Base-by-base conservation (phyloP, 2,888 invertebrate genomes). In the Drosophila eohydei region DNA sequence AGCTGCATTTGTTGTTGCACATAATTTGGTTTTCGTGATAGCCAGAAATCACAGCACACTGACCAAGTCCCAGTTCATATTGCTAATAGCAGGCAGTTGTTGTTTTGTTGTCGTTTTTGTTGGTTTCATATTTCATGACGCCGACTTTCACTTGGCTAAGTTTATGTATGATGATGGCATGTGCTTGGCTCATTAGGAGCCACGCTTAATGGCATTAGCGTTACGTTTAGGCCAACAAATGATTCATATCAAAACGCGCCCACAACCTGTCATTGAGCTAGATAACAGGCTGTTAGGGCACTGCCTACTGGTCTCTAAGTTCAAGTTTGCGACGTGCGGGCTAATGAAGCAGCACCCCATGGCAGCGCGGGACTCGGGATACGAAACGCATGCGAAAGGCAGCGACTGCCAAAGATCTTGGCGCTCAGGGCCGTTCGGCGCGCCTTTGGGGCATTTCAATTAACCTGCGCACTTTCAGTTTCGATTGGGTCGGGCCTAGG, bases 381-480 rank as follows among this genome's bases (percentile, higher is more conserved):
- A 28, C n/a, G 34, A 14, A 16, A 58, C 11, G 44, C 48, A 68
- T 52, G 57, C 61, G 64, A 69, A 76, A 71, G 77, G 76, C 77
- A 76, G 48, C 58, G 6, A 34, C 32, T 3, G 74, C 34, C 74
- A 76, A 64, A 76, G 76, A 76, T 76, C 69, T 80, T 62, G 74
- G 44, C 56, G 69, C 78, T 78, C 78, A 78, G 51, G 78, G 81
- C 56, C 69, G 68, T 57, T 66, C 74, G 73, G 78, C 82, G 65
- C 80, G 71, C 83, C 85, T 82, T 80, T 83, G 72, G 79, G 86
- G 83, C 81, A 88, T 88, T 87, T 87, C 86, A 87, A 87, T 87
- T 87, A 87, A 83, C 82, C 84, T 71, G 83, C 82, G 88, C 86
- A 87, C 86, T 87, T 87, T 87, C 86, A 81, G 82, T 87, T 87